phyloP scores from a whole-genome alignment of 2,888 invertebrate genomes.

The Aphidius colemani region DNA sequence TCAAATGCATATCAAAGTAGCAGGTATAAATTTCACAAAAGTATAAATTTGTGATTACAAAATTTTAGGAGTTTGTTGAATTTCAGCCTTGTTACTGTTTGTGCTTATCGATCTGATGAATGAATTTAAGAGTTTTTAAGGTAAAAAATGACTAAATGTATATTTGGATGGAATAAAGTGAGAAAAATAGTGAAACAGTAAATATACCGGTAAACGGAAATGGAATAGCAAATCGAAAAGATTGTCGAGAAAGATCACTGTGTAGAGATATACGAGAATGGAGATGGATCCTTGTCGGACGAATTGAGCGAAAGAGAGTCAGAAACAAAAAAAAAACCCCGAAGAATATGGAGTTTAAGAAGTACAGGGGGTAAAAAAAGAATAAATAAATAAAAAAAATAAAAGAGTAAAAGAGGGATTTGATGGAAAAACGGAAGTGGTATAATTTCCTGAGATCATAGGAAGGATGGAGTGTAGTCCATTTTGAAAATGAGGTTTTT shows the following conservation, averaged over 20 bases:
- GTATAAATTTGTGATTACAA: no score
- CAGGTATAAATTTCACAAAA: no score
- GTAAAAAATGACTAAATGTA: no score
- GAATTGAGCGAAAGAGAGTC: background rate
- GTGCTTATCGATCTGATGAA: no score
- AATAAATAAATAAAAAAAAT: no score
- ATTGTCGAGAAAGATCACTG: slow-evolving; percentile 25
- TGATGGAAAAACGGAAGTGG: slow-evolving; percentile 34
- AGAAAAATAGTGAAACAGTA: background rate
- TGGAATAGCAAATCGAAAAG: slow-evolving; percentile 31
- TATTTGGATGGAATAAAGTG: no score
- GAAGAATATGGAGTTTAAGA: slow-evolving; percentile 5
- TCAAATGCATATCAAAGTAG: no score
- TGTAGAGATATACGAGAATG: slow-evolving; percentile 25
- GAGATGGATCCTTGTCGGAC: slow-evolving; percentile 32
- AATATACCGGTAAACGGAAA: slow-evolving; percentile 26
- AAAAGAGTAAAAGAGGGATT: slow-evolving; percentile 29
- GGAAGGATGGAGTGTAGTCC: slow-evolving; percentile 20
- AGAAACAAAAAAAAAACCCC: background rate
- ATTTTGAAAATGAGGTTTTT: background rate
- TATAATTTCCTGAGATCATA: slow-evolving; percentile 33
- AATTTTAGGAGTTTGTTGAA: no score
- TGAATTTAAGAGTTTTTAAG: no score
- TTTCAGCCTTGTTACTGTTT: no score
- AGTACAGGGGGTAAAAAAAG: background rate